Base-by-base conservation (phyloP, 23 tunicate species). In the Clavelina lepadiformis region DNA sequence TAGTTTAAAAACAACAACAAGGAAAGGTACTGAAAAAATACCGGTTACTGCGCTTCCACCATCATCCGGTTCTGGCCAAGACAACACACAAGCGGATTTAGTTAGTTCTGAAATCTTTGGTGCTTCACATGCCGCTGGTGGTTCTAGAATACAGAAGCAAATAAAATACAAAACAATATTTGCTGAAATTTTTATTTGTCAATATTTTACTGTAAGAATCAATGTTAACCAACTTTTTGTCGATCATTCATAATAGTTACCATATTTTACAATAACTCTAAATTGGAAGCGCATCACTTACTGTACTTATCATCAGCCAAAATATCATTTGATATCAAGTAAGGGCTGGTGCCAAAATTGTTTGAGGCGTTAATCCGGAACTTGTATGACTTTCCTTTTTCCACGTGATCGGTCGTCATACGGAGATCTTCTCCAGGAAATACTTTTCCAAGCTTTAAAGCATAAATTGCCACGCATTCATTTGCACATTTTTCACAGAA, bases 271-370 rank as follows among this genome's bases (percentile, higher is more conserved):
- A 41, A 11, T 41, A 41, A 41, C 15, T 41, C n/a, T n/a, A n/a
- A n/a, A n/a, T n/a, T n/a, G n/a, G n/a, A n/a, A n/a, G n/a, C n/a
- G n/a, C 15, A 7, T 46, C 5, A 72, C 94, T 45, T 58, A 89
- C 97, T 89, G 83, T 69, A 89, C 65, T 81, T 81, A 75, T 89
- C 97, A 51, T 89, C 97, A 35, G 97, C 97, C 36, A 89, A 64
- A 28, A 89, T 63, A 15, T 66, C 77, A 28, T 74, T 89, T 8
- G 97, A 74, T 29, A 58, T 68, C 23, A 81, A 55, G 28, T 47
- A 75, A 0, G 79, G 78, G 28, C 91, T 75, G 44, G 41, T 52
- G 20, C 97, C 97, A 31, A 89, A 47, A 23, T 73, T 58, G 63
- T 89, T 89, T 7, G 58, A 72, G 18, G 89, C 88, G 57, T 55